Conservation (phyloP, 2,113 vertebrate species). For the Capra hircus region DNA sequence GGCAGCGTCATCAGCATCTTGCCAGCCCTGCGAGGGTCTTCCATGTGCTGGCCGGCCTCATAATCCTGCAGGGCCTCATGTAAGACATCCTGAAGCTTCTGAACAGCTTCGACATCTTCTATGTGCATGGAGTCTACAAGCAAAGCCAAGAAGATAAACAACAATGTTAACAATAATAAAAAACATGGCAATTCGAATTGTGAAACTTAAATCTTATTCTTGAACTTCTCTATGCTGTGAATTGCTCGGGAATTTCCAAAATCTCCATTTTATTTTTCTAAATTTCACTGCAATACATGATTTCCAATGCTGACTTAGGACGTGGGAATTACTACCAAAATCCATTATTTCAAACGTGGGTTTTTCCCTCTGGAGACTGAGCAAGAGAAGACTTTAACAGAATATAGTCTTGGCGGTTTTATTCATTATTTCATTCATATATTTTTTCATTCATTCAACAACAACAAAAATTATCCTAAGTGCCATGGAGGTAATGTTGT, state of each 20-base stretch:
- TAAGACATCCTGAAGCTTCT: slow-evolving; percentile 98
- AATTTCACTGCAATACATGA: neutral
- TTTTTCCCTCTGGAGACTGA: neutral
- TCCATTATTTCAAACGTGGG: neutral
- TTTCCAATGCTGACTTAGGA: neutral
- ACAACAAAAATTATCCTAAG: neutral
- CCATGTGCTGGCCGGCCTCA: slow-evolving; percentile 94
- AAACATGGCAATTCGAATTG: accelerated
- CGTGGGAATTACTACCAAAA: neutral
- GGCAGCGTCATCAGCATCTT: slow-evolving; percentile 99
- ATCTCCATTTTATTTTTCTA: neutral
- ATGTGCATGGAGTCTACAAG: slow-evolving; percentile 98
- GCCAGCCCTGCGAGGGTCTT: slow-evolving; percentile 95
- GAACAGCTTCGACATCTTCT: slow-evolving; percentile 98
- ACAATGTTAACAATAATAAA: accelerated
- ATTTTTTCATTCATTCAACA: neutral
- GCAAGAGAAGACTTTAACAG: neutral
- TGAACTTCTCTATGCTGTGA: accelerated
- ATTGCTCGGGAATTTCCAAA: neutral
- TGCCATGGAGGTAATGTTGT: neutral
- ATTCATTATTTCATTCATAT: neutral
- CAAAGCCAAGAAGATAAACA: neutral
- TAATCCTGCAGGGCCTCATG: slow-evolving; percentile 99
- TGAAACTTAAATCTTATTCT: accelerated
- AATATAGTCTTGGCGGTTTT: neutral